Evolutionary conservation across 2,888 invertebrate species (phyloP), one percentile per base, ranked within the genome.

Genomic region (Parnassius smintheus): DNA sequence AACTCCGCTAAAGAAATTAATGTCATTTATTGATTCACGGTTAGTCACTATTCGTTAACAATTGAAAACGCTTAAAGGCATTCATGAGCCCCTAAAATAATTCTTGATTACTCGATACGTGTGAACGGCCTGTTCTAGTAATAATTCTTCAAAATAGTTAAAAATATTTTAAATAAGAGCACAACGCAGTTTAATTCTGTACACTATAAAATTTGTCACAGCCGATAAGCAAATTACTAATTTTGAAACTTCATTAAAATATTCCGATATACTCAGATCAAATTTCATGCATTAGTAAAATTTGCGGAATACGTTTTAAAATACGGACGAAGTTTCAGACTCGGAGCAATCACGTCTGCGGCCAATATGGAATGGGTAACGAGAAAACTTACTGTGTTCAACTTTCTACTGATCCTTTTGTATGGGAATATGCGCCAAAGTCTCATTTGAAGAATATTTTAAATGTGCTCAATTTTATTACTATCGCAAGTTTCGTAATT

Each of bases 211-310:
- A 68, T 75, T 72, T 72, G 65, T 70, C 75, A 76, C 76, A 78
- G 77, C 76, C 75, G 72, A 72, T 70, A 74, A 77, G 76, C 76
- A 77, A 83, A 83, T 85, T 85, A 81, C 80, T 84, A 83, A 84
- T 81, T 82, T 75, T 68, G 68, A 65, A 75, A 83, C 74, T 81
- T 85, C 84, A 86, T 88, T 86, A 86, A 85, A 86, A 85, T 77
- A 42, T 44, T 22, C 53, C 49, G 62, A 54, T 56, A 50, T 55
- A 12, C 9, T 49, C 49, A 9, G 49, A 62, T 62, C 58, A 63
- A 63, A 80, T 82, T 80, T 74, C 71, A 65, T 65, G 63, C 63
- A 55, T 70, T 66, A 71, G 51, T 56, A 48, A 52, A 59, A 56
- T 59, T 59, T 52, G 64, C 11, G 51, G 71, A 74, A 72, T 72